Percentiles rank a stretch among this genome's conserved stretches.
These are phyloP conservation scores for Rhagonycha fulva DNA, from an alignment of 2,888 invertebrate species.

Conservation along the genomic window DNA sequence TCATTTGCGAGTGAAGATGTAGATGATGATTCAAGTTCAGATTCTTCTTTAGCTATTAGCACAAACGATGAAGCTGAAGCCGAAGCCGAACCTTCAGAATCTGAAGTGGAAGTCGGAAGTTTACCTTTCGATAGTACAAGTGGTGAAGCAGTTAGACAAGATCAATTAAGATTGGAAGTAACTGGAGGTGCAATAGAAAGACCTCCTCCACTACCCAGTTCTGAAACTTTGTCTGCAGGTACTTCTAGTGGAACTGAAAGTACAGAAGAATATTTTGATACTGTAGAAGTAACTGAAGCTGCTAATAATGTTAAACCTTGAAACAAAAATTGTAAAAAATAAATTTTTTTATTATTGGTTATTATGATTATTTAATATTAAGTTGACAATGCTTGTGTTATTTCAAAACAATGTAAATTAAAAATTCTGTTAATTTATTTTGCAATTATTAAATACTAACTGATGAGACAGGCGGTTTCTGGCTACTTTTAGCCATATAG, in stretches of 20 bases:
- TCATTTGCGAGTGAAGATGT: slow-evolving; percentile 47
- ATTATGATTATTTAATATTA: background rate
- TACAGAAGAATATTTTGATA: slow-evolving; percentile 38
- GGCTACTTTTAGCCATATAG: no score
- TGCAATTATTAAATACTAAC: no score
- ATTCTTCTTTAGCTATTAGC: slow-evolving; percentile 34
- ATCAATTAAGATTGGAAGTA: background rate
- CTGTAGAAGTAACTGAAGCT: slow-evolving; percentile 27
- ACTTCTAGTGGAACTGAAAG: slow-evolving; percentile 26
- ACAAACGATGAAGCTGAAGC: slow-evolving; percentile 13
- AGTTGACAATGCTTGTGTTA: background rate
- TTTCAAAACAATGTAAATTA: background rate
- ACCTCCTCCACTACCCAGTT: background rate
- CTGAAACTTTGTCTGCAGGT: background rate
- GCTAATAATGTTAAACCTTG: background rate
- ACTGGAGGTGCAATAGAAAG: background rate
- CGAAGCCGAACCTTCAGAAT: slow-evolving; percentile 17
- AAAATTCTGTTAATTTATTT: background rate
- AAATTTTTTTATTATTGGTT: background rate
- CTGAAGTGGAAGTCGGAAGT: slow-evolving; percentile 14
- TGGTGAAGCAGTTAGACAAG: background rate
- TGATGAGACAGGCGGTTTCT: no score
- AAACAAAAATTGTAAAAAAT: background rate
- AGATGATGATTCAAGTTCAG: slow-evolving; percentile 42
- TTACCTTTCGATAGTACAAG: slow-evolving; percentile 14